Base-by-base conservation (phyloP, 2,797 vertebrate species). In the Sciurus vulgaris region DNA sequence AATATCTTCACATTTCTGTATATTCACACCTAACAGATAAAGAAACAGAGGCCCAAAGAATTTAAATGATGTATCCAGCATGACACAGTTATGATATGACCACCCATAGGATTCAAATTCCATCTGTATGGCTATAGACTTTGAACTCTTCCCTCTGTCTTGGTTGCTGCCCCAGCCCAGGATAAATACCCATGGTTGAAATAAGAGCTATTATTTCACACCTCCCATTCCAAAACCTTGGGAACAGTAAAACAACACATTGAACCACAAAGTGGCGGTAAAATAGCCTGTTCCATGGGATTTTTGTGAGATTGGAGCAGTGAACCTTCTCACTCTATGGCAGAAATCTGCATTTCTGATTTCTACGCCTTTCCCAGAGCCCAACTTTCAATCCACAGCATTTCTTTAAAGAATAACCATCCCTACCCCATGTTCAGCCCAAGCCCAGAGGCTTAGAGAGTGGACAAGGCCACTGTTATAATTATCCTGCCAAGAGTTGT, bases 121-220 rank as follows among this genome's bases (percentile, higher is more conserved):
- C 14, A 26, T 41, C 38, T 10, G 12, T 38, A 28, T 67, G 26
- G 12, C 28, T 44, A 33, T 17, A 13, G 41, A 79, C 13, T 33
- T 17, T 13, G 26, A 11, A 2, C 15, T 26, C 24, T 20, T 22
- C 20, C 47, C 20, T 44, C 72, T 49, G 24, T 11, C 44, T 54
- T 67, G 28, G 28, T 30, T 81, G 44, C 65, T 51, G 61, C 5
- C 44, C 70, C 5, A 11, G 28, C 38, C 41, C 59, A 61, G 35
- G 38, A 70, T 33, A 79, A 51, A 49, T 18, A 67, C 15, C 14
- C 28, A 22, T 20, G 41, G 28, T 41, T 17, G 8, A 41, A 65
- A 38, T 2, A 24, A 10, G 47, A 47, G 26, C 26, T 44, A 17
- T 5, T 35, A 4, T 15, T 12, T 44, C 47, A 30, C 0, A 0